A percentile compares a stretch with the other conserved stretches of the same genome.
phyloP scores from a whole-genome alignment of 2,888 invertebrate genomes.

The Apotomis capreana region DNA sequence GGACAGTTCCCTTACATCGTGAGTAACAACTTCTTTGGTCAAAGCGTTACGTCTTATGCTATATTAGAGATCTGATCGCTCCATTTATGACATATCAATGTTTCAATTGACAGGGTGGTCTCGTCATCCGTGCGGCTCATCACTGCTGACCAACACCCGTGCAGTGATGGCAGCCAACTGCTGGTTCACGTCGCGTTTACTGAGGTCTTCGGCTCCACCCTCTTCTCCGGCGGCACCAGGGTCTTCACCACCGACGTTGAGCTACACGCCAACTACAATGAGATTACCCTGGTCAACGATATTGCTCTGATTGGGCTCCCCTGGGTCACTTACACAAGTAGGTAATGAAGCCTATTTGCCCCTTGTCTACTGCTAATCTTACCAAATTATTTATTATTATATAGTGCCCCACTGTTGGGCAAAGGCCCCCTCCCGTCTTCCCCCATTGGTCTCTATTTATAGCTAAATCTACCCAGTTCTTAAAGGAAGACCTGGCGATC shows the following conservation, averaged over 20 bases:
- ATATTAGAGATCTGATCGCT: no score
- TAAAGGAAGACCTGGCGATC: no score
- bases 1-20: conserved; percentile 20
- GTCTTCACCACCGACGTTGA: conserved; percentile 49
- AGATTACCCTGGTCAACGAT: conserved; percentile 48
- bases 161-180: conserved; percentile 54
- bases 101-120: conserved; percentile 60
- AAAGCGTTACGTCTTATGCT: no score
- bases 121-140: conserved; percentile 61
- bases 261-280: conserved; percentile 52
- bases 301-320: conserved; percentile 53
- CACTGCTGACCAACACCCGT: conserved; percentile 57
- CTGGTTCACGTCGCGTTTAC: conserved; percentile 25
- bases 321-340: conserved; percentile 44
- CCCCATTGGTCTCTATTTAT: no score
- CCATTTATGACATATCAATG: no score
- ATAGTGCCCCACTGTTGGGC: no score
- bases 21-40: background rate
- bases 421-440: no score
- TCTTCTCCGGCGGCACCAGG: conserved; percentile 55
- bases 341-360: conserved; percentile 25
- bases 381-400: no score
- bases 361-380: no score
- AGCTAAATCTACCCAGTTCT: no score
- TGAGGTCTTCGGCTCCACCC: conserved; percentile 47